Evolutionary conservation across 2,797 vertebrate species (phyloP).

Genomic region (Tolypeutes matacus): DNA sequence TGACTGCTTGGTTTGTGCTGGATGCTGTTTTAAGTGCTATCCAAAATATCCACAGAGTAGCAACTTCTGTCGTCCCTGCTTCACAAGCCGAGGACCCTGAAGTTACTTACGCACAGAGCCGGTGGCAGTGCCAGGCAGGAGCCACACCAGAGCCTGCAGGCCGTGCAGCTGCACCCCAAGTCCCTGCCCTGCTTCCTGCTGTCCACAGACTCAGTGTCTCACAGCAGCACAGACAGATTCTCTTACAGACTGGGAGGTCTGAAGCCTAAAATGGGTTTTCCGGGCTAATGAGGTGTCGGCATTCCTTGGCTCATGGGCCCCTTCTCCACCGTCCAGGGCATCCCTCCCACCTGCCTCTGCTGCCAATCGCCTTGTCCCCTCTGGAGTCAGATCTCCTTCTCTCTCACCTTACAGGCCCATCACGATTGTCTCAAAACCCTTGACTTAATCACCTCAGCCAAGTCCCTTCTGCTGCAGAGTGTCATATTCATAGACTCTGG

Average conservation of each 20-base stretch:
- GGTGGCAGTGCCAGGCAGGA: rapidly evolving
- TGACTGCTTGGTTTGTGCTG: not conserved
- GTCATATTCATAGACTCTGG: not conserved
- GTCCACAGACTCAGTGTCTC: rapidly evolving
- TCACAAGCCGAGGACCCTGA: not conserved
- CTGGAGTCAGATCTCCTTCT: no score
- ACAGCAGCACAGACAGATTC: no score
- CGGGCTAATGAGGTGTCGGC: not conserved
- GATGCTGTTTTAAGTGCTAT: not conserved
- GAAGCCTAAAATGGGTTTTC: no score
- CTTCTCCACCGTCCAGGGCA: no score
- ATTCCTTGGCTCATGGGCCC: no score
- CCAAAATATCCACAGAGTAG: not conserved
- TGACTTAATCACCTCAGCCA: no score
- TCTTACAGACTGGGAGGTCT: not conserved
- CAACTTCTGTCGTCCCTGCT: rapidly evolving
- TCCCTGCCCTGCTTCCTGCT: no score
- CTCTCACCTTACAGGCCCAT: rapidly evolving
- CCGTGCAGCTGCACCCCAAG: rapidly evolving
- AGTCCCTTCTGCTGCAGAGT: not conserved
- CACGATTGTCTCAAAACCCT: no score
- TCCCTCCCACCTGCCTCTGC: no score
- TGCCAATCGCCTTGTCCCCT: not conserved
- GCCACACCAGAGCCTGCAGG: not conserved
- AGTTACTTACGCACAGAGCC: not conserved